Conservation (phyloP, 2,113 vertebrate species). For the Jacana jacana region DNA sequence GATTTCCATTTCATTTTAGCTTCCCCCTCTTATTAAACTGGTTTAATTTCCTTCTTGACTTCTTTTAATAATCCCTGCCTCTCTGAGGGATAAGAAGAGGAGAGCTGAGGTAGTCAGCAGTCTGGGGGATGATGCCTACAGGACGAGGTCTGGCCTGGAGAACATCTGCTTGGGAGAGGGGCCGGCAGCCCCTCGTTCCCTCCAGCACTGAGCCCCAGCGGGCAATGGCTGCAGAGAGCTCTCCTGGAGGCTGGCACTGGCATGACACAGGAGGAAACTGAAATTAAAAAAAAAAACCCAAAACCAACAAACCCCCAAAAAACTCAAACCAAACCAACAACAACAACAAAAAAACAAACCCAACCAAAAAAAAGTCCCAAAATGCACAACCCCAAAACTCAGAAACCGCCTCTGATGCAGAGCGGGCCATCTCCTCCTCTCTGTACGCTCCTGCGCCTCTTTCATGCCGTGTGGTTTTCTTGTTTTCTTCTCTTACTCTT, state of each 20-base stretch:
- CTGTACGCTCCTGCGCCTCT: not conserved
- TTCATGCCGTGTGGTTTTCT: slow-evolving; percentile 29
- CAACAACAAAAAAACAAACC: not conserved
- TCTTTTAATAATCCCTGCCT: slow-evolving; percentile 26
- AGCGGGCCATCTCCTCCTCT: not conserved
- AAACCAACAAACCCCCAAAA: not conserved
- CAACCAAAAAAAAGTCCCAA: no score
- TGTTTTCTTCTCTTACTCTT: slow-evolving; percentile 19
- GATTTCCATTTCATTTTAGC: slow-evolving; percentile 57
- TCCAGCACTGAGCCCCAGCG: fast-evolving
- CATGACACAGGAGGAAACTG: not conserved
- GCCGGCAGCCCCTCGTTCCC: not conserved
- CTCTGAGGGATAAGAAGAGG: not conserved
- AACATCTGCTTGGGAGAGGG: not conserved
- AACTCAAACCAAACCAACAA: no score
- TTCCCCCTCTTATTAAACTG: slow-evolving; percentile 1
- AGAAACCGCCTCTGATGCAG: not conserved
- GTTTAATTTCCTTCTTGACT: slow-evolving; percentile 51
- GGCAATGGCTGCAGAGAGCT: not conserved
- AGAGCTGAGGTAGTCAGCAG: not conserved
- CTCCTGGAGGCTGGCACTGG: not conserved
- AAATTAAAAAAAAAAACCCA: not conserved
- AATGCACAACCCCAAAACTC: not conserved
- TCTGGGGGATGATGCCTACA: not conserved
- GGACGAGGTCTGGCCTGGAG: not conserved